Conservation (phyloP, 2,888 invertebrate species). For the Anthophora plumipes region DNA sequence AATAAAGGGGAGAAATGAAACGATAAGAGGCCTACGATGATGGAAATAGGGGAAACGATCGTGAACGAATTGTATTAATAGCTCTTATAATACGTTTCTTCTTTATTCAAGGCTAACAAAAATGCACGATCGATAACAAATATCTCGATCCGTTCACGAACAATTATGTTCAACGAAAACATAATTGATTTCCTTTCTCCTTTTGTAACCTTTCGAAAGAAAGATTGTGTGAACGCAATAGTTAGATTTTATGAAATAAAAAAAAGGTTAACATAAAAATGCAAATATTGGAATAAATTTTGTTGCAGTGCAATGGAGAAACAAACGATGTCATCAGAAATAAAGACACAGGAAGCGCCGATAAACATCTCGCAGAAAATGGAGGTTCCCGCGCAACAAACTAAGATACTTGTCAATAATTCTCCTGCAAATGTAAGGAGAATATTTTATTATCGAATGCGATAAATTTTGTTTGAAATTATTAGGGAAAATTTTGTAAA, state of each 20-base stretch:
- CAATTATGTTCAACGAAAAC: background rate
- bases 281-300: background rate
- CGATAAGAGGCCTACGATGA: slow-evolving; percentile 36
- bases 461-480: background rate
- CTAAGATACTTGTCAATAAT: slow-evolving; percentile 18
- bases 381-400: slow-evolving; percentile 24
- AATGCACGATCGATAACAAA: slow-evolving; percentile 7
- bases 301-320: slow-evolving; percentile 47
- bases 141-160: slow-evolving; percentile 5
- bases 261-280: no score
- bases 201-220: background rate
- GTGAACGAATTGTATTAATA: slow-evolving; percentile 47
- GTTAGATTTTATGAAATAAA: no score
- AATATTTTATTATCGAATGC: background rate
- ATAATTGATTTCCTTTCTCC: background rate
- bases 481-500: background rate
- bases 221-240: no score
- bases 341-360: slow-evolving; percentile 37
- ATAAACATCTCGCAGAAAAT: slow-evolving; percentile 22
- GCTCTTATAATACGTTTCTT: slow-evolving; percentile 19
- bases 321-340: slow-evolving; percentile 34
- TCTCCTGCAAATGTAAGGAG: slow-evolving; percentile 32
- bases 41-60: slow-evolving; percentile 36
- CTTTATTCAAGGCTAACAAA: slow-evolving; percentile 23
- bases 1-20: slow-evolving; percentile 57